These are phyloP conservation scores for Antechinus stuartii DNA, from an alignment of 2,113 vertebrate species.

Conservation along the genomic window DNA sequence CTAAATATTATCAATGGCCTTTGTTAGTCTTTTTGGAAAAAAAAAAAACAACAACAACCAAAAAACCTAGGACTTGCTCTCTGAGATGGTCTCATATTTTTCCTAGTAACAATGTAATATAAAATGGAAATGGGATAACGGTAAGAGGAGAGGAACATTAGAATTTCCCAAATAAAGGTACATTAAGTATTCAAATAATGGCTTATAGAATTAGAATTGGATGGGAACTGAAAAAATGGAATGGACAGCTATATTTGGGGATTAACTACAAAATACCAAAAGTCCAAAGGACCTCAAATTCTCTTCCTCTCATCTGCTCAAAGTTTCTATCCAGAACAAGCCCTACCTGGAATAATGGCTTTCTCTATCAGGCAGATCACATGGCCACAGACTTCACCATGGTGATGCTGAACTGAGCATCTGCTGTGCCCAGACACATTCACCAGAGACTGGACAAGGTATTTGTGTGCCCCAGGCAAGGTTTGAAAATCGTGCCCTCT, in stretches of 20 bases:
- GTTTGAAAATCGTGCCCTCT: background rate
- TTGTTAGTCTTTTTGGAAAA: background rate
- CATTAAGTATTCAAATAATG: background rate
- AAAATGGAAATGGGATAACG: background rate
- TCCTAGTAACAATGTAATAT: background rate
- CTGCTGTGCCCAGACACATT: background rate
- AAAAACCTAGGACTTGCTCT: background rate
- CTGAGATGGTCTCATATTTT: background rate
- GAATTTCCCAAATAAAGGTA: background rate
- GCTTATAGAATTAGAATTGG: background rate
- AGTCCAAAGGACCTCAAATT: background rate
- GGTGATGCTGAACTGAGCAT: background rate
- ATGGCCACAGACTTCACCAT: background rate
- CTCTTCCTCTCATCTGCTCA: conserved; percentile 34
- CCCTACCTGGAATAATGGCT: background rate
- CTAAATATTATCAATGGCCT: background rate
- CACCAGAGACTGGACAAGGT: background rate
- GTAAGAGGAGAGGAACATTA: background rate
- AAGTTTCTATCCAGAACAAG: background rate
- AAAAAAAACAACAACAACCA: background rate
- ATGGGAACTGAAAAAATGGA: background rate
- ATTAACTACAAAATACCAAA: background rate
- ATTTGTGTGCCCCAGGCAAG: conserved; percentile 1
- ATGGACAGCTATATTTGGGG: background rate
- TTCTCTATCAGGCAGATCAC: background rate